These are phyloP conservation scores for Andrena bucephala DNA, from an alignment of 2,888 invertebrate species.

Conservation along the genomic window DNA sequence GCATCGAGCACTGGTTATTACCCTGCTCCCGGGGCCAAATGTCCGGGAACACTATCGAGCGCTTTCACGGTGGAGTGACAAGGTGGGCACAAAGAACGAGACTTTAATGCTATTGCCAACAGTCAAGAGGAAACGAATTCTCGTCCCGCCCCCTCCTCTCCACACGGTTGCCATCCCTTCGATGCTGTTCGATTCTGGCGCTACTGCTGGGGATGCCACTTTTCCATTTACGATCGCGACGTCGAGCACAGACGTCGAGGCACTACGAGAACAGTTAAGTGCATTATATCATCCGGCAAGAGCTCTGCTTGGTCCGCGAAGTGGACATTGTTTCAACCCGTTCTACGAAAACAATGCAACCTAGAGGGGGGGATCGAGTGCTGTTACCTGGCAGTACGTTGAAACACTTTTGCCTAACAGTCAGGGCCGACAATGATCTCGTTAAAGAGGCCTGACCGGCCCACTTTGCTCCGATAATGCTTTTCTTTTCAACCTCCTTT, in stretches of 20 bases:
- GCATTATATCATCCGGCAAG: slow-evolving; percentile 64
- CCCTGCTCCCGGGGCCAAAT: slow-evolving; percentile 38
- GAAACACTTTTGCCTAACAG: slow-evolving; percentile 64
- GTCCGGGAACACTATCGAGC: slow-evolving; percentile 46
- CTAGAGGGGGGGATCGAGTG: slow-evolving; percentile 52
- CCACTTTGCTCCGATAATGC: slow-evolving; percentile 62
- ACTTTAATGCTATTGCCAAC: slow-evolving; percentile 69
- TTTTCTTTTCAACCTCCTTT: slow-evolving; percentile 49
- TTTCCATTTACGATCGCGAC: slow-evolving; percentile 58
- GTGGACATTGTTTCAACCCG: slow-evolving; percentile 69
- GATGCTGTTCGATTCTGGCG: slow-evolving; percentile 24
- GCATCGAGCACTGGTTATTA: neutral
- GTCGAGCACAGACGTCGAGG: slow-evolving; percentile 36
- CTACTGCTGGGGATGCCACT: slow-evolving; percentile 55
- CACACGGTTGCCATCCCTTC: slow-evolving; percentile 8
- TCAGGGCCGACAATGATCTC: slow-evolving; percentile 62
- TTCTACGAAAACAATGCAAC: slow-evolving; percentile 60
- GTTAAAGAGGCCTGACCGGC: slow-evolving; percentile 66
- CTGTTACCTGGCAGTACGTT: slow-evolving; percentile 54
- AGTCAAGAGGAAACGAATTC: slow-evolving; percentile 73
- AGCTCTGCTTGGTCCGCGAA: slow-evolving; percentile 31
- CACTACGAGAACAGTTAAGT: slow-evolving; percentile 56
- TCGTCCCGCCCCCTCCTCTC: slow-evolving; percentile 16
- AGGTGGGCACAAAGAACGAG: slow-evolving; percentile 71
- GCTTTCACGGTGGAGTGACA: slow-evolving; percentile 61